Conservation (phyloP, 2,888 invertebrate species). For the Ametastegia equiseti region DNA sequence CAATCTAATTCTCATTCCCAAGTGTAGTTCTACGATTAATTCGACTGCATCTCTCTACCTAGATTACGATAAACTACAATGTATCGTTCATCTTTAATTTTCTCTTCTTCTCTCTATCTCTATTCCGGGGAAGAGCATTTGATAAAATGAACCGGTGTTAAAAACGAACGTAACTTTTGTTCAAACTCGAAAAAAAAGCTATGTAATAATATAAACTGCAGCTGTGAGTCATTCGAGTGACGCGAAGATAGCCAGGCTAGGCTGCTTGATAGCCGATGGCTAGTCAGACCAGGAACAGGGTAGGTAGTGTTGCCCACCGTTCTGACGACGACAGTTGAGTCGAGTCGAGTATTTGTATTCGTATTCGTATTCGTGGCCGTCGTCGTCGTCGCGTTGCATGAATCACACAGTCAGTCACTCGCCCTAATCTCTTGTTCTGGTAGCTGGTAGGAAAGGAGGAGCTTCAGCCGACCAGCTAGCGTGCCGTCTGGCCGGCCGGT, state of each 20-base stretch:
- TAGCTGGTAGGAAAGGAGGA: conserved; percentile 9
- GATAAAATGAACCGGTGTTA: neutral
- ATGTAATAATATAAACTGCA: neutral
- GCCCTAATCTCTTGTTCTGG: conserved; percentile 36
- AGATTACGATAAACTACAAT: neutral
- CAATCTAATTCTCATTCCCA: conserved; percentile 5
- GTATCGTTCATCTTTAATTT: neutral
- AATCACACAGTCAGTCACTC: conserved; percentile 38
- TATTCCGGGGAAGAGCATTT: neutral
- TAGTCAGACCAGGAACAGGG: neutral
- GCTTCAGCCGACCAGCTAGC: conserved; percentile 19
- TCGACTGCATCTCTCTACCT: neutral
- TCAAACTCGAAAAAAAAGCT: neutral
- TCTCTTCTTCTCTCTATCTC: neutral
- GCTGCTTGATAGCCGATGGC: neutral
- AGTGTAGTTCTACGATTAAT: neutral
- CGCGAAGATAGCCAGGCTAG: neutral
- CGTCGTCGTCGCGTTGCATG: conserved; percentile 17
- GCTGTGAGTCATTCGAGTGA: neutral
- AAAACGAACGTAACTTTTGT: neutral
- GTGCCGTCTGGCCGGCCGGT: conserved; percentile 27
- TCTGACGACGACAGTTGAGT: neutral
- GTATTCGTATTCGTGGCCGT: neutral
- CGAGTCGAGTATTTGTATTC: neutral
- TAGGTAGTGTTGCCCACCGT: neutral